Conservation (phyloP, 2,888 invertebrate species). For the Phengaris arion region DNA sequence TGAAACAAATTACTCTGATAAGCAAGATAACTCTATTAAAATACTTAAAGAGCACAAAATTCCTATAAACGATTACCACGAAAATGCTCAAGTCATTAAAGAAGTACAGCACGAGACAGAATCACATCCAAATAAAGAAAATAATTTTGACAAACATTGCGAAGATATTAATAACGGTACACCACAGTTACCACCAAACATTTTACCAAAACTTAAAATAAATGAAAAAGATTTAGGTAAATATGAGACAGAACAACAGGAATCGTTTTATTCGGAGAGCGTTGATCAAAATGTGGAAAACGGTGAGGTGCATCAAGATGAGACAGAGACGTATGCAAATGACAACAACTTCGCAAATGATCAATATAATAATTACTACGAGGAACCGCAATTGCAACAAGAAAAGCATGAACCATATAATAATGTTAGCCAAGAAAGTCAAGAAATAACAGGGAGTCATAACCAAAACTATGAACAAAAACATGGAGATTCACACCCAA, state of each 20-base stretch:
- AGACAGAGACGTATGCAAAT: constrained; percentile 35
- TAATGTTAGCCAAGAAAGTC: constrained; percentile 53
- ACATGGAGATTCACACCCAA: constrained; percentile 43
- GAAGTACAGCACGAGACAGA: neutral
- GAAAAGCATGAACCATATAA: constrained; percentile 48
- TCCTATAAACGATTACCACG: neutral
- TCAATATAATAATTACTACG: constrained; percentile 52
- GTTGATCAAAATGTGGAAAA: constrained; percentile 44
- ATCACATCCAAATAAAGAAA: constrained; percentile 9
- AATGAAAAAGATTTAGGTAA: constrained; percentile 43
- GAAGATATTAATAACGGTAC: constrained; percentile 1
- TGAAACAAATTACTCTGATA: neutral
- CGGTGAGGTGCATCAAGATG: constrained; percentile 41
- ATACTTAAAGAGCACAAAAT: neutral
- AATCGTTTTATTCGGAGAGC: constrained; percentile 60
- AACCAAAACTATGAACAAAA: constrained; percentile 63
- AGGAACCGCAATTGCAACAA: constrained; percentile 43
- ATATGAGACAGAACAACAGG: constrained; percentile 53
- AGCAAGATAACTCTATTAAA: neutral
- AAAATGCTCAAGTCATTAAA: neutral
- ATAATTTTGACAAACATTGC: neutral
- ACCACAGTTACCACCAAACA: neutral
- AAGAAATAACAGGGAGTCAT: constrained; percentile 54
- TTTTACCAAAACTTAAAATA: neutral
- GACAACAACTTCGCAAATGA: constrained; percentile 46